These are phyloP conservation scores for Gila robusta DNA, from an alignment of 2,797 vertebrate species.

Conservation along the genomic window DNA sequence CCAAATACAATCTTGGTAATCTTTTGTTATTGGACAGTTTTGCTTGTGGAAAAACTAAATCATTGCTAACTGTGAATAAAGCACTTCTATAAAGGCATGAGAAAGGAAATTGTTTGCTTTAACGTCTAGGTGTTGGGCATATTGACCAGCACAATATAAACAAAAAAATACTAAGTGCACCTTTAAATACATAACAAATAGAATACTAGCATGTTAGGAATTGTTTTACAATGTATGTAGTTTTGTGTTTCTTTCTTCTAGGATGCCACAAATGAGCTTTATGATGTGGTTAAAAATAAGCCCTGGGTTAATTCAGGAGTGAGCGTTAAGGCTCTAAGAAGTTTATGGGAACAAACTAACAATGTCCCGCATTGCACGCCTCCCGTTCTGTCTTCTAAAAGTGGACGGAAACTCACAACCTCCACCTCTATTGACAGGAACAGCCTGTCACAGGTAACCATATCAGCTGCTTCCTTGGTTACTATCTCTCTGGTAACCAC, in stretches of 20 bases:
- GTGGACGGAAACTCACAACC: slow-evolving; percentile 57
- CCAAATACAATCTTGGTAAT: background rate
- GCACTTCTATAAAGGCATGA: background rate
- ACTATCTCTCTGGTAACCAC: background rate
- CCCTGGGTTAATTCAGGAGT: slow-evolving; percentile 53
- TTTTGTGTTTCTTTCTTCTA: slow-evolving; percentile 58
- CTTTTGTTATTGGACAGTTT: background rate
- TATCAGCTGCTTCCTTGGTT: slow-evolving; percentile 57
- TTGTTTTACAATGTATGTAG: background rate
- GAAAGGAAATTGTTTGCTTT: background rate
- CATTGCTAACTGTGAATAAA: background rate
- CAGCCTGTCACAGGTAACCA: slow-evolving; percentile 55
- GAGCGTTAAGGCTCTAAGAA: slow-evolving; percentile 72
- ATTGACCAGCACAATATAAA: background rate
- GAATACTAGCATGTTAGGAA: background rate
- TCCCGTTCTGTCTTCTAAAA: slow-evolving; percentile 65
- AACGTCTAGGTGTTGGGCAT: background rate
- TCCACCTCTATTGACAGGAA: slow-evolving; percentile 63
- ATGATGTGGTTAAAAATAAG: slow-evolving; percentile 75
- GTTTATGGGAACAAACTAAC: slow-evolving; percentile 67
- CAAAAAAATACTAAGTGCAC: background rate
- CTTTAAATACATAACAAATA: slow-evolving; percentile 2
- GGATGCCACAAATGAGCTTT: slow-evolving; percentile 70
- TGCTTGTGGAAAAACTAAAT: background rate
- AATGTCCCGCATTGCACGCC: background rate